These are phyloP conservation scores for Rhagologus leucostigma DNA, from an alignment of 2,113 vertebrate genomes.

Conservation along the genomic window DNA sequence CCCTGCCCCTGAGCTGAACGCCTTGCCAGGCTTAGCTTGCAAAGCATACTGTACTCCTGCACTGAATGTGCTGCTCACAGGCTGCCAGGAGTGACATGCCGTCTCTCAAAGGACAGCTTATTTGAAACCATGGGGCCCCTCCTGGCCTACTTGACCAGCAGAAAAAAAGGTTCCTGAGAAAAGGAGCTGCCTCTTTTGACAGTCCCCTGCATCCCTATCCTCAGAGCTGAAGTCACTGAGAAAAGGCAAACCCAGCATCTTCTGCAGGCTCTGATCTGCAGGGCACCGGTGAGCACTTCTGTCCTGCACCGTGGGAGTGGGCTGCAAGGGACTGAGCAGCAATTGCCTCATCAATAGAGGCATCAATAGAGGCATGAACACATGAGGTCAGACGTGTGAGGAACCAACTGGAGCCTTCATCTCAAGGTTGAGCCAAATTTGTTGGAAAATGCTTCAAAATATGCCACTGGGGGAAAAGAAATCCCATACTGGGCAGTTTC, in stretches of 20 bases:
- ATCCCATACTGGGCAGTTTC: background rate
- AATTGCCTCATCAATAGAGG: background rate
- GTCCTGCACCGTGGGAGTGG: fast-evolving
- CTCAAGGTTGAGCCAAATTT: background rate
- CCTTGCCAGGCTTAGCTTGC: background rate
- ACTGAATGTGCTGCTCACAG: background rate
- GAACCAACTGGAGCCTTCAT: background rate
- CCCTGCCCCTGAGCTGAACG: background rate
- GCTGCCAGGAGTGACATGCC: background rate
- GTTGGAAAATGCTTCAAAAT: background rate
- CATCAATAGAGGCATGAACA: background rate
- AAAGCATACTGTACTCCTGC: background rate
- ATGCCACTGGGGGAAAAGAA: fast-evolving
- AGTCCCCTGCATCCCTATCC: background rate
- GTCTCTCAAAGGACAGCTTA: background rate
- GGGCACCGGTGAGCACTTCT: background rate
- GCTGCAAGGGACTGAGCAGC: background rate
- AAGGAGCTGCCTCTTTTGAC: background rate
- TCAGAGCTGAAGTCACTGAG: background rate
- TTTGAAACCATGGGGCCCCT: background rate
- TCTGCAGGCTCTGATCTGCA: background rate
- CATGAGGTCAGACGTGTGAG: background rate
- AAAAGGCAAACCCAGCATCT: background rate
- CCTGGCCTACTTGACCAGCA: background rate
- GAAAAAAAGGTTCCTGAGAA: background rate